Conservation (phyloP, 2,888 invertebrate genomes). For the Ptychoptera albimana region DNA sequence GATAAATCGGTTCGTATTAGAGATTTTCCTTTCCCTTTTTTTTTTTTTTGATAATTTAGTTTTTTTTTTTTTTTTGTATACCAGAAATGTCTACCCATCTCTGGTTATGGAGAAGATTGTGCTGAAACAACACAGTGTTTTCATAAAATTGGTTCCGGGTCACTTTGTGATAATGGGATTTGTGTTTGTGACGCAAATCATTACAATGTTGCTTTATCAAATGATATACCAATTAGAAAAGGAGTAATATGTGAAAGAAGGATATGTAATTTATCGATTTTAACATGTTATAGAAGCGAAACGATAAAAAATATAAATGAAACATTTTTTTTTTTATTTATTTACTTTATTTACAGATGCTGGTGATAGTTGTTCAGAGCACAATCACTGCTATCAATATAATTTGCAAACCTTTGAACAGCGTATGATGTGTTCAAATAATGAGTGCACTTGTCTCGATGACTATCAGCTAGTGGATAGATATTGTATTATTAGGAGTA, state of each 20-base stretch:
- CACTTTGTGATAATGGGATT: slow-evolving; percentile 11
- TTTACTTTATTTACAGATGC: too few relatives aligned
- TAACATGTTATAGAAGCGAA: too few relatives aligned
- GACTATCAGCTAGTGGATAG: too few relatives aligned
- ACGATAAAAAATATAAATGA: too few relatives aligned
- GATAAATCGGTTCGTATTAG: slow-evolving; percentile 2
- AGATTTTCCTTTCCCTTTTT: neutral
- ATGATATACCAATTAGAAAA: neutral
- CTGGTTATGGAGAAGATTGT: slow-evolving; percentile 13
- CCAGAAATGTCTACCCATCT: slow-evolving; percentile 11
- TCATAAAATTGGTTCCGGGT: slow-evolving; percentile 14
- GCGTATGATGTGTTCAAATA: too few relatives aligned
- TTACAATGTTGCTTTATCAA: slow-evolving; percentile 7
- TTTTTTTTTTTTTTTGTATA: neutral
- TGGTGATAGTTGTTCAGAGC: too few relatives aligned
- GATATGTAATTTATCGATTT: slow-evolving; percentile 7
- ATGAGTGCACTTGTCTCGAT: too few relatives aligned
- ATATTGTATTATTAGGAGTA: too few relatives aligned
- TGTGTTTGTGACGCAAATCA: slow-evolving; percentile 16
- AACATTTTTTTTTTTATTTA: too few relatives aligned
- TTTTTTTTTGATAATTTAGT: too few relatives aligned
- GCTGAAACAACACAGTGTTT: slow-evolving; percentile 15
- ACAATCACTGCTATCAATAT: too few relatives aligned
- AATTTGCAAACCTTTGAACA: too few relatives aligned
- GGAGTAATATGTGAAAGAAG: slow-evolving; percentile 8